Conservation (phyloP, 2,888 invertebrate species). For the Lepidochrysops patricia region DNA sequence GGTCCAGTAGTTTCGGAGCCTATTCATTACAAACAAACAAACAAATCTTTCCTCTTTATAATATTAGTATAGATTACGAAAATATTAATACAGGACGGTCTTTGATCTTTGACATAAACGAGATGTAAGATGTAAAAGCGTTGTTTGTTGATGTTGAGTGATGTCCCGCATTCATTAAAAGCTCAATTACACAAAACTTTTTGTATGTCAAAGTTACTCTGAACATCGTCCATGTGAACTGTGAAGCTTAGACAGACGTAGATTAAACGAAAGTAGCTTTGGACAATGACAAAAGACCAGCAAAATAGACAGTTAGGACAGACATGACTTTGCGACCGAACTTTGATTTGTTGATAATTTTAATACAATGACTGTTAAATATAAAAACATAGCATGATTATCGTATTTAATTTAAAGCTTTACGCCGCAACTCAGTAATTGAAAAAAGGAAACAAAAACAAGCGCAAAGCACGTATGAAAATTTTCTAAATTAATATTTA, state of each 20-base stretch:
- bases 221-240: neutral
- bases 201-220: neutral
- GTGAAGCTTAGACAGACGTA: neutral
- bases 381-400: too few relatives aligned
- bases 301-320: neutral
- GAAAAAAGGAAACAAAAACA: neutral
- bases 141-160: neutral
- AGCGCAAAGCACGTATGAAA: neutral
- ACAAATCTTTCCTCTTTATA: too few relatives aligned
- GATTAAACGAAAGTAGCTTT: neutral
- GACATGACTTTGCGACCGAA: neutral
- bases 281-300: neutral
- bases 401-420: too few relatives aligned
- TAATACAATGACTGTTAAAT: too few relatives aligned
- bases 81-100: too few relatives aligned
- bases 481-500: slow-evolving; percentile 10
- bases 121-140: neutral
- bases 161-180: neutral
- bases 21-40: too few relatives aligned
- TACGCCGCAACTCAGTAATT: slow-evolving; percentile 25
- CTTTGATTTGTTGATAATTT: too few relatives aligned
- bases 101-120: too few relatives aligned
- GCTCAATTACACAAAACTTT: neutral
- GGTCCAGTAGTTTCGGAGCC: too few relatives aligned
- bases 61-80: too few relatives aligned